These are phyloP conservation scores for Nineta flava DNA, from an alignment of 2,888 invertebrate species.

Conservation along the genomic window DNA sequence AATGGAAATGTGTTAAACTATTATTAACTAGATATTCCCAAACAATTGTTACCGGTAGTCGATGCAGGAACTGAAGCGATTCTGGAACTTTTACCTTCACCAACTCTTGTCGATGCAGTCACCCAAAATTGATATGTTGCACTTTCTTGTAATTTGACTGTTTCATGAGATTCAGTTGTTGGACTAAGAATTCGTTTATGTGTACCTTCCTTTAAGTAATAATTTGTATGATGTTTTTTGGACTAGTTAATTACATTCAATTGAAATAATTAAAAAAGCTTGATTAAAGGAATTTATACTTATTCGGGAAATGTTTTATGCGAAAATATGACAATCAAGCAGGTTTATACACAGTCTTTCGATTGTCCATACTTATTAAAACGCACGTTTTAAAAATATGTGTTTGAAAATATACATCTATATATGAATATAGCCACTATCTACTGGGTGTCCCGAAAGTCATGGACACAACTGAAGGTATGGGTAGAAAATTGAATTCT, in stretches of 20 bases:
- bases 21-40: not conserved
- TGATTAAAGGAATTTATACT: no score
- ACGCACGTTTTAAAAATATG: no score
- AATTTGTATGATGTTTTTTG: not conserved
- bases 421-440: no score
- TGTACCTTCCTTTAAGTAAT: conserved; percentile 41
- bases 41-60: conserved; percentile 35
- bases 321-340: no score
- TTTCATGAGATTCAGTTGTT: conserved; percentile 53
- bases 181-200: conserved; percentile 58
- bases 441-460: no score
- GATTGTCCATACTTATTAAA: no score
- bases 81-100: conserved; percentile 68
- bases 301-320: no score
- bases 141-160: conserved; percentile 49
- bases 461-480: no score
- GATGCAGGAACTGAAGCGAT: conserved; percentile 62
- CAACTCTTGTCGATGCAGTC: conserved; percentile 64
- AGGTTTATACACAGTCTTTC: no score
- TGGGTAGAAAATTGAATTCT: no score
- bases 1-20: not conserved
- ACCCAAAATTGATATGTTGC: conserved; percentile 62
- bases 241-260: not conserved
- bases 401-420: no score
- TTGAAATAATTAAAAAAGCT: no score